These are phyloP conservation scores for Vanessa atalanta DNA, from an alignment of 1,140 invertebrate genomes.

Conservation along the genomic window DNA sequence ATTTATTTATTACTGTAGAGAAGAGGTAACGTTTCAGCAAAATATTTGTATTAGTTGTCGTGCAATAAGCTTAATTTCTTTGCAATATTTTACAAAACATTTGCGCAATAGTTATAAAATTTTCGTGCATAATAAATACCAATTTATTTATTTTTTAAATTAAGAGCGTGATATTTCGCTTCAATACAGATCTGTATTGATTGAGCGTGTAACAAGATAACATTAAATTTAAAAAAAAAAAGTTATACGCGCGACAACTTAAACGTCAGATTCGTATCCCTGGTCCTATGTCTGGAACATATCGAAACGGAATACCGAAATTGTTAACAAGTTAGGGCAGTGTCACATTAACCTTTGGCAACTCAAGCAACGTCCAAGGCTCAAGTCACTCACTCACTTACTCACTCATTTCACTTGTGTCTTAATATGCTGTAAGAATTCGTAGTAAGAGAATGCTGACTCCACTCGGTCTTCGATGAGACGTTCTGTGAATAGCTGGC, in stretches of 20 bases:
- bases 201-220: too few species aligned
- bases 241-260: neutral
- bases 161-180: too few species aligned
- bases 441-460: conserved; percentile 96
- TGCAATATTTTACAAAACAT: neutral
- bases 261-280: neutral
- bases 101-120: neutral
- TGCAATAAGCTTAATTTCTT: neutral
- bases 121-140: too few species aligned
- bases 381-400: conserved; percentile 35
- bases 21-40: too few species aligned
- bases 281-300: neutral
- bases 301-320: conserved; percentile 4
- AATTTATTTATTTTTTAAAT: too few species aligned
- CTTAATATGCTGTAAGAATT: conserved; percentile 98
- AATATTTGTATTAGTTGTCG: neutral
- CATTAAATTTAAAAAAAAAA: neutral
- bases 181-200: too few species aligned
- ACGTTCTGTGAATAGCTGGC: conserved; percentile 91
- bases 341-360: conserved; percentile 29
- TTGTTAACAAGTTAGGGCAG: conserved; percentile 34
- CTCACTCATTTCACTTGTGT: conserved; percentile 89
- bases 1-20: neutral
- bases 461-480: conserved; percentile 97
- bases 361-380: conserved; percentile 22